These are phyloP conservation scores for Pseudomyrmex sp. DNA, from an alignment of 1,140 invertebrate genomes.

Conservation along the genomic window DNA sequence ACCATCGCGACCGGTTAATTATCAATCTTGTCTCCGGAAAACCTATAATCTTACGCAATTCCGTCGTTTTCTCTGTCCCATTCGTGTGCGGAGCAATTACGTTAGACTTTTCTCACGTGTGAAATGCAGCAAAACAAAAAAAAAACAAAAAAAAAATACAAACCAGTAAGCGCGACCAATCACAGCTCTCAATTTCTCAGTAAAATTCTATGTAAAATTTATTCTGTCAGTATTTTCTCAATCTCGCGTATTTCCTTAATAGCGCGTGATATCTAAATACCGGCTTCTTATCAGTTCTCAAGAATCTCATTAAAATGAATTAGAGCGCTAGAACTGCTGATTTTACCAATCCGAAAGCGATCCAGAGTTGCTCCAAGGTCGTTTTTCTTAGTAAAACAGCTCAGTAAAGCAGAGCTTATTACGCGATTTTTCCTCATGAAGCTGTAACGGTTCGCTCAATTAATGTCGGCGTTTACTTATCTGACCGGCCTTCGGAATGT, in stretches of 20 bases:
- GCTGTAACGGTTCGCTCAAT: constrained; percentile 3
- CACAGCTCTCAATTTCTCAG: background rate
- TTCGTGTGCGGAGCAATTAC: constrained; percentile 1
- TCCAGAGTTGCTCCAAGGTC: background rate
- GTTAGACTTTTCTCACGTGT: background rate
- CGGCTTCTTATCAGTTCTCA: background rate
- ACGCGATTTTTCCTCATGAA: background rate
- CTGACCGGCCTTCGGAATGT: constrained; percentile 6
- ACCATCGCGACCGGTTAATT: constrained; percentile 31
- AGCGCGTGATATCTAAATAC: background rate
- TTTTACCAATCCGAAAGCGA: background rate
- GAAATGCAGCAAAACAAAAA: background rate
- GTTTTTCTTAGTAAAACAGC: constrained; percentile 16
- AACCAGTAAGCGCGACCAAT: background rate
- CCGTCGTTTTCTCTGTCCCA: background rate
- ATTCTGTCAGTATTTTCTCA: background rate
- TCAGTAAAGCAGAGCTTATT: background rate
- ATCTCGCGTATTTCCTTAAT: too few species aligned
- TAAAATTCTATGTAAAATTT: too few species aligned
- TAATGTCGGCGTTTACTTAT: constrained; percentile 26
- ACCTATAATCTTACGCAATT: background rate
- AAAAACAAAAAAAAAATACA: background rate
- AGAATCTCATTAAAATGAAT: constrained; percentile 3
- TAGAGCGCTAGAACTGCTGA: background rate
- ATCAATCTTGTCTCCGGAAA: constrained; percentile 24